These are phyloP conservation scores for Lasioglossum figueresi DNA, from an alignment of 2,888 invertebrate genomes.

Conservation along the genomic window DNA sequence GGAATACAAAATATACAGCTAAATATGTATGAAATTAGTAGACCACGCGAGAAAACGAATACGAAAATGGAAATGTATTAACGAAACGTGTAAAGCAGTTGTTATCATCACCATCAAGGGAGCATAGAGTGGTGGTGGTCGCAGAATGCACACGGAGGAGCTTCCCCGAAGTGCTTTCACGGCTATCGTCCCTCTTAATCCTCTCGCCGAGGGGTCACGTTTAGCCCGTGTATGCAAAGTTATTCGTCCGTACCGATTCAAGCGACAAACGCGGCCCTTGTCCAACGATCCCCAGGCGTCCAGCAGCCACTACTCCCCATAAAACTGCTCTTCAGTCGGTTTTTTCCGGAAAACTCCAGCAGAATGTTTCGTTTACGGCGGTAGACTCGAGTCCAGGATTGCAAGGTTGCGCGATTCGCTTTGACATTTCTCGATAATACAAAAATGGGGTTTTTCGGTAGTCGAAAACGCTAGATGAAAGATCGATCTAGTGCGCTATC, in stretches of 20 bases:
- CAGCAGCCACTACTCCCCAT: background rate
- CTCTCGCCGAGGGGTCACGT: constrained; percentile 57
- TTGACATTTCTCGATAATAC: too few relatives aligned
- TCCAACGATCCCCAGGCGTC: constrained; percentile 12
- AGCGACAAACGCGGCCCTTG: constrained; percentile 32
- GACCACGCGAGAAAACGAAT: background rate
- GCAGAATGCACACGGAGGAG: constrained; percentile 24
- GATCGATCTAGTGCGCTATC: too few relatives aligned
- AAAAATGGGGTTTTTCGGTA: too few relatives aligned
- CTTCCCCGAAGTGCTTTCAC: constrained; percentile 63
- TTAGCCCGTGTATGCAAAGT: constrained; percentile 47
- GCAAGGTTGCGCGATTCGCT: too few relatives aligned
- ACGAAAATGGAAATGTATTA: constrained; percentile 14
- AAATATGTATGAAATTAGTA: constrained; percentile 14
- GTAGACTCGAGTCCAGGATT: too few relatives aligned
- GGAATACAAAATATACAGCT: background rate
- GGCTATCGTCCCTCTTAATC: constrained; percentile 73
- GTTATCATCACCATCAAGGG: background rate
- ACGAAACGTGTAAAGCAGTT: constrained; percentile 21
- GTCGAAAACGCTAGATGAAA: too few relatives aligned
- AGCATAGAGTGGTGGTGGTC: constrained; percentile 1
- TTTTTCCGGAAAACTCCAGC: background rate
- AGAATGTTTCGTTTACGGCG: too few relatives aligned
- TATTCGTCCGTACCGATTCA: constrained; percentile 60
- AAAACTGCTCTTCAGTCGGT: constrained; percentile 12